Evolutionary conservation across 2,113 vertebrate species (phyloP), one percentile per base, ranked within the genome.

Genomic region (Stegastes partitus): DNA sequence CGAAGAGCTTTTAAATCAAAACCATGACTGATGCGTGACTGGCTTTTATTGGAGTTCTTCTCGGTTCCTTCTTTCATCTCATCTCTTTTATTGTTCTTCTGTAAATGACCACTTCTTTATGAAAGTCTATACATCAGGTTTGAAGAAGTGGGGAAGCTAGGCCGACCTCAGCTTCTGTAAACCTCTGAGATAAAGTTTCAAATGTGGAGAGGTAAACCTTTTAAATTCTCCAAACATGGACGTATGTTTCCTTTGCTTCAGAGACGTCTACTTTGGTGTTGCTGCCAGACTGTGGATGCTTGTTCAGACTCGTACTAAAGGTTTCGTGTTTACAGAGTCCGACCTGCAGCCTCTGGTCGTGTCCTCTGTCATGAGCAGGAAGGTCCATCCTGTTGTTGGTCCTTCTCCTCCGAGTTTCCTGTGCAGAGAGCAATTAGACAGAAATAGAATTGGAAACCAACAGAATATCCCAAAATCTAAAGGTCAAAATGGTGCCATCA

Each of bases 151-250:
- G 31, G 26, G 49, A 74, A 31, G 26, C 21, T 28, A 5, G 65
- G 42, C 53, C n/a, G 31, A 58, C 50, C 51, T 21, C 23, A 7
- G 44, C 31, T 62, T 19, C 51, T 54, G 16, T 76, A 70, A 83
- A 78, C 28, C 56, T 62, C 5, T 39, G 39, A 4, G 59, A 73
- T 55, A 26, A 75, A 10, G 45, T 63, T 39, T 64, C 23, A 67
- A 50, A 63, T 22, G 64, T 31, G 1, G 64, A 65, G 23, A 26
- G 5, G 65, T 58, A 21, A 74, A 31, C 26, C 51, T 53, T 67
- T 58, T 67, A 34, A 31, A 42, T 56, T 81, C 16, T 71, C 70
- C 63, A 75, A 68, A 86, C 65, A 67, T 68, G 47, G 51, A 21
- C 19, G 3, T 25, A 23, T 44, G 34, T 67, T 53, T 0, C 3